These are phyloP conservation scores for Lindbergichthys nudifrons DNA, from an alignment of 2,797 vertebrate genomes.

Conservation along the genomic window DNA sequence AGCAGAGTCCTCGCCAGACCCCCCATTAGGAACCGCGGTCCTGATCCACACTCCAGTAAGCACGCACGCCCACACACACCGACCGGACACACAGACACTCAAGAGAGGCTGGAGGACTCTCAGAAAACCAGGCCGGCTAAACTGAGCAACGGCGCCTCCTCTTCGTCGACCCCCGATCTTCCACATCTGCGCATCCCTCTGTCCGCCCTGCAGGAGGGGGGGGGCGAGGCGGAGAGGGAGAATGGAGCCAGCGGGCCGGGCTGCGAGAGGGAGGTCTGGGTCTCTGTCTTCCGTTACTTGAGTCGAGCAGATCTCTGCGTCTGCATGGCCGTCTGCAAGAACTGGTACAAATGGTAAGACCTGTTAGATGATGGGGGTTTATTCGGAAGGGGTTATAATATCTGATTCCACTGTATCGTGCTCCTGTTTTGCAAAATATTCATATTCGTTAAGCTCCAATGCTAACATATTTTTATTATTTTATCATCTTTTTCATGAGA, in stretches of 20 bases:
- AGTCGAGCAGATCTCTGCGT: constrained; percentile 94
- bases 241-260: constrained; percentile 85
- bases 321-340: constrained; percentile 99
- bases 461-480: neutral
- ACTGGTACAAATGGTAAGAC: constrained; percentile 99
- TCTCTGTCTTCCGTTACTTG: constrained; percentile 97
- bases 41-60: constrained; percentile 64
- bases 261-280: constrained; percentile 97
- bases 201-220: constrained; percentile 86
- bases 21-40: constrained; percentile 75
- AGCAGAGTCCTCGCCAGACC: constrained; percentile 86
- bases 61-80: constrained; percentile 64
- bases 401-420: neutral
- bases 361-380: neutral
- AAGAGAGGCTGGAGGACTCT: constrained; percentile 57
- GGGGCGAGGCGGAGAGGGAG: constrained; percentile 81
- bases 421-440: neutral
- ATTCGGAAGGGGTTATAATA: neutral
- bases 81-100: constrained; percentile 54
- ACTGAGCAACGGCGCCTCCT: constrained; percentile 76
- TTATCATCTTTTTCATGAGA: neutral
- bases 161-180: constrained; percentile 72
- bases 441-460: neutral
- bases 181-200: constrained; percentile 74
- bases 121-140: constrained; percentile 64